A percentile compares a stretch with the other conserved stretches of the same genome.
These are phyloP conservation scores for Chloroceryle inda DNA, from an alignment of 2,797 vertebrate species.

Conservation along the genomic window DNA sequence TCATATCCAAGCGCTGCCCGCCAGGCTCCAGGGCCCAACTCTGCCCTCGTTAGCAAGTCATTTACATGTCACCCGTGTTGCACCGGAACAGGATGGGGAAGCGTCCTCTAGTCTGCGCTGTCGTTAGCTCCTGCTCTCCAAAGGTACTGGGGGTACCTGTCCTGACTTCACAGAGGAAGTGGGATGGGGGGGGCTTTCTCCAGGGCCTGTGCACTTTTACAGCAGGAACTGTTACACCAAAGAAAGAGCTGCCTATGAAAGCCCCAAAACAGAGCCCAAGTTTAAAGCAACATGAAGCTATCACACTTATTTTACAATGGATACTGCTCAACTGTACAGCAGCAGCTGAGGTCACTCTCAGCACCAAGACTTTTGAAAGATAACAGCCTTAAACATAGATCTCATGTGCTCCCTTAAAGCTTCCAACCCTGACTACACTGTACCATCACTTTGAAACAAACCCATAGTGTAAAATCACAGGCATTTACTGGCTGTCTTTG, in stretches of 20 bases:
- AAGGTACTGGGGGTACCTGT: fast-evolving
- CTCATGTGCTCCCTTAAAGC: fast-evolving
- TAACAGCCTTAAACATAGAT: neutral
- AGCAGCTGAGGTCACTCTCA: fast-evolving
- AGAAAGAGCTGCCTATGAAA: neutral
- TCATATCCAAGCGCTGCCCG: neutral
- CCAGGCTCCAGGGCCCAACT: neutral
- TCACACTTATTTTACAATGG: neutral
- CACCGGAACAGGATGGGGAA: neutral
- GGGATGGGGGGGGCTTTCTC: neutral
- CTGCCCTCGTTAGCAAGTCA: fast-evolving
- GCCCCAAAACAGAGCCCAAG: fast-evolving
- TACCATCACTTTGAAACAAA: neutral
- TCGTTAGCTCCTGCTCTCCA: neutral
- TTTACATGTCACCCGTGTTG: neutral
- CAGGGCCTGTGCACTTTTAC: fast-evolving
- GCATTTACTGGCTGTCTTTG: fast-evolving
- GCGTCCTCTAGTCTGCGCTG: fast-evolving
- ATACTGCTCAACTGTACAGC: neutral
- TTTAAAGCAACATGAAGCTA: neutral
- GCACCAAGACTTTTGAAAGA: neutral
- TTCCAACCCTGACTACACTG: fast-evolving
- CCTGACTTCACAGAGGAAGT: neutral
- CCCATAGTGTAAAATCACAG: neutral
- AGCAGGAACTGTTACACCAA: neutral